A percentile compares a stretch with the other conserved stretches of the same genome.
These are phyloP conservation scores for Ambastaia sidthimunki DNA, from an alignment of 2,797 vertebrate species.

Conservation along the genomic window DNA sequence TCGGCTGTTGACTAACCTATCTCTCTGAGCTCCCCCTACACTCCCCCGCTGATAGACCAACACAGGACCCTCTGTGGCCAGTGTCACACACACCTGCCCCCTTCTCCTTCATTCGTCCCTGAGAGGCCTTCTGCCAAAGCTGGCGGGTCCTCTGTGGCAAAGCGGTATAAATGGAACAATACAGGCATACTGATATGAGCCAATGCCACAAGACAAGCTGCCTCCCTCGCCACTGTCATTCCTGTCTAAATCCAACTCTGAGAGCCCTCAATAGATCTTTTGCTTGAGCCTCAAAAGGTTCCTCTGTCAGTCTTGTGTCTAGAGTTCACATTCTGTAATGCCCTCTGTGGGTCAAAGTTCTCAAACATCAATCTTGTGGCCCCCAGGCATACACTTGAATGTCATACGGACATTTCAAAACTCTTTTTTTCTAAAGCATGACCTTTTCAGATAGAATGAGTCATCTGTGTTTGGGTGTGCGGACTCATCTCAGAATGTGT, in stretches of 20 bases:
- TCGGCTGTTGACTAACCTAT: constrained; percentile 44
- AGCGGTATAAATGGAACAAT: constrained; percentile 34
- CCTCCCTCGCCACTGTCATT: constrained; percentile 27
- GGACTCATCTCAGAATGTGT: constrained; percentile 28
- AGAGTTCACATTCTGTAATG: constrained; percentile 46
- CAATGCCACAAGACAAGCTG: neutral
- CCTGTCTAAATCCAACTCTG: constrained; percentile 37
- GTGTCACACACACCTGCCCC: constrained; percentile 54
- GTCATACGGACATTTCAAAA: constrained; percentile 1
- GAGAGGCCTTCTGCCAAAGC: constrained; percentile 1
- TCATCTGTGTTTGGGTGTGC: neutral
- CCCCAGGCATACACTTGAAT: constrained; percentile 29
- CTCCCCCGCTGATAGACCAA: constrained; percentile 46
- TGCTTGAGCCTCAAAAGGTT: constrained; percentile 53
- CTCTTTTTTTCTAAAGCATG: neutral
- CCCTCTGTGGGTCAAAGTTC: constrained; percentile 40
- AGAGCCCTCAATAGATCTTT: constrained; percentile 55
- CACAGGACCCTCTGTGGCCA: constrained; percentile 56
- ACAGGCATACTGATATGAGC: constrained; percentile 23
- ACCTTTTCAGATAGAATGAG: constrained; percentile 5
- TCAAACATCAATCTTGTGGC: constrained; percentile 30
- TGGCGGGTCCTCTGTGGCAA: constrained; percentile 18
- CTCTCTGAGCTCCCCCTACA: constrained; percentile 21
- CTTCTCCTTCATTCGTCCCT: neutral
- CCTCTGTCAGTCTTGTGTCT: constrained; percentile 46